phyloP scores from a whole-genome alignment of 2,113 vertebrate species.

The Chelonoidis abingdonii region DNA sequence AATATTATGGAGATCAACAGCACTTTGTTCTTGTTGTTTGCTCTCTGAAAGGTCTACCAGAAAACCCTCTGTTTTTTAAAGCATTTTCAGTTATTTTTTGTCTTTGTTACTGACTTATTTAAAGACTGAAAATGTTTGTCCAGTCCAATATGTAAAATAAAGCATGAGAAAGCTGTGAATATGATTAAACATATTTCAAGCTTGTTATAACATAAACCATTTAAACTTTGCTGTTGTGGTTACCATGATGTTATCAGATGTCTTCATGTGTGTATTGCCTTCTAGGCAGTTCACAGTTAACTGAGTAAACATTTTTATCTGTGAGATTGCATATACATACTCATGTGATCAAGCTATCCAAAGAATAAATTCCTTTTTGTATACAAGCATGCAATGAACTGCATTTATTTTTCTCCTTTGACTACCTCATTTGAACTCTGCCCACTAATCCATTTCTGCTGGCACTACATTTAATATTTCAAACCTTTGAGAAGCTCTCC shows the following conservation, averaged over 20 bases:
- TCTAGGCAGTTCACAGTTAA: fast-evolving
- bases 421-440: not conserved
- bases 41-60: not conserved
- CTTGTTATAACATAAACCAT: not conserved
- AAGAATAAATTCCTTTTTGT: not conserved
- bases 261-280: fast-evolving
- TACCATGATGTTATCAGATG: not conserved
- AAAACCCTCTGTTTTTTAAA: not conserved
- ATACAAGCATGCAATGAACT: not conserved
- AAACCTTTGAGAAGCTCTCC: not conserved
- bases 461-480: not conserved
- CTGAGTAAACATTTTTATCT: not conserved
- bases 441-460: not conserved
- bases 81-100: too few species aligned
- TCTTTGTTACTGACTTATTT: not conserved
- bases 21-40: not conserved
- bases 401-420: not conserved
- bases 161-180: not conserved
- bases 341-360: not conserved
- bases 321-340: not conserved
- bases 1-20: not conserved
- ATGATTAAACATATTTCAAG: not conserved
- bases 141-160: not conserved
- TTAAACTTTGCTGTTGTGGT: not conserved
- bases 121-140: not conserved